Base-by-base conservation (phyloP, 2,797 vertebrate genomes). In the Poecilia picta region DNA sequence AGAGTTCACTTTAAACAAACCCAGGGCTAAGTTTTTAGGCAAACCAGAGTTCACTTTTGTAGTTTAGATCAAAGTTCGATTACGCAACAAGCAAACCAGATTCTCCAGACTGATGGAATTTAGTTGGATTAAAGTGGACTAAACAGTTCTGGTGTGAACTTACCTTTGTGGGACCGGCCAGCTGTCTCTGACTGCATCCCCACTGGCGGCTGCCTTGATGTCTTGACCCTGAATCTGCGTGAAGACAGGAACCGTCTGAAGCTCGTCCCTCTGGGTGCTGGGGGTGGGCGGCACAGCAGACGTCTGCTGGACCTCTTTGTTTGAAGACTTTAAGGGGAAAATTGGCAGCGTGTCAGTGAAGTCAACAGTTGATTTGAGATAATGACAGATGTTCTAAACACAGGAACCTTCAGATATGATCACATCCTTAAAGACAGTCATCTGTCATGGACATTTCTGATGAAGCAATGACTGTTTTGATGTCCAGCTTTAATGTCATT, bases 121-220 rank as follows among this genome's bases (percentile, higher is more conserved):
- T 23, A 53, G 51, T 23, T 53, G 51, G 23, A 53, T 49, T 49
- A 49, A 49, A 18, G 47, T 18, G 47, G 47, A 49, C 51, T 53
- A 53, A 53, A 25, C 51, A 53, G 8, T 25, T 25, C 51, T 53
- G 23, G 23, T 51, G 25, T n/a, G 15, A 43, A 28, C 13, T 2
- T 92, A 96, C 95, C 95, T 95, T 62, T 89, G 93, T 8, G 89
- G 89, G 55, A 90, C 80, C 0, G 87, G 8, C 11, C 80, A 81
- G 73, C 85, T 8, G 47, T 93, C 93, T 77, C 39, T 86, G 20
- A 83, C 33, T n/a, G 87, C 75, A 46, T 84, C 33, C 2, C 74
- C 57, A 11, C 33, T 78, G 62, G 28, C 11, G 7, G 46, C 31
- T 7, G 39, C 55, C 46, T 73, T 88, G 20, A 36, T 31, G 15